Percentiles rank a stretch among this genome's conserved stretches.
These are phyloP conservation scores for Tadarida brasiliensis DNA, from an alignment of 2,797 vertebrate genomes.

Conservation along the genomic window DNA sequence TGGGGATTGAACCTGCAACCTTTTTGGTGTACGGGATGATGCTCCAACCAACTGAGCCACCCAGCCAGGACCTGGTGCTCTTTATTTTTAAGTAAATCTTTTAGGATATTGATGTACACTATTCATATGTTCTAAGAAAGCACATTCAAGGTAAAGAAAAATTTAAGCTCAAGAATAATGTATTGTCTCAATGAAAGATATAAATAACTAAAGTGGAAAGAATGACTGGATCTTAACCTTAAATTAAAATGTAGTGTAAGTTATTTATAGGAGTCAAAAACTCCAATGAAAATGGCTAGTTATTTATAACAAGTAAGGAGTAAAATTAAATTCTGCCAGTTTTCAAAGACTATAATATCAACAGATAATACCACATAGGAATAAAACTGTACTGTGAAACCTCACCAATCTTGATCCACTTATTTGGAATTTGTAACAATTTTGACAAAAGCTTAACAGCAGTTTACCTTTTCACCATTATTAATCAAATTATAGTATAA, in stretches of 20 bases:
- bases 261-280: constrained; percentile 66
- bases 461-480: constrained; percentile 73
- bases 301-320: constrained; percentile 66
- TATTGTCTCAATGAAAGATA: constrained; percentile 54
- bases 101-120: constrained; percentile 9
- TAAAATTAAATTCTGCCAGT: constrained; percentile 68
- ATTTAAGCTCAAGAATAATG: constrained; percentile 14
- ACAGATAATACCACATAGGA: constrained; percentile 45
- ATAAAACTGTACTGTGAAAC: constrained; percentile 47
- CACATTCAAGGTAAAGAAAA: constrained; percentile 1
- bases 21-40: not conserved
- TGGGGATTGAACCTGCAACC: not conserved
- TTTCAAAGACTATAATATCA: constrained; percentile 62
- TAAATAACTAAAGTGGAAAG: constrained; percentile 59
- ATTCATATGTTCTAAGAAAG: constrained; percentile 28
- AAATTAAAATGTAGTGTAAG: constrained; percentile 61
- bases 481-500: constrained; percentile 80
- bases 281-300: constrained; percentile 55
- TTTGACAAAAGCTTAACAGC: constrained; percentile 76
- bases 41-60: not conserved
- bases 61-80: not conserved
- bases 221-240: constrained; percentile 55
- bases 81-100: constrained; percentile 58
- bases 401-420: constrained; percentile 64
- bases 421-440: constrained; percentile 74